Base-by-base conservation (phyloP, 2,113 vertebrate genomes). In the Takifugu flavidus region DNA sequence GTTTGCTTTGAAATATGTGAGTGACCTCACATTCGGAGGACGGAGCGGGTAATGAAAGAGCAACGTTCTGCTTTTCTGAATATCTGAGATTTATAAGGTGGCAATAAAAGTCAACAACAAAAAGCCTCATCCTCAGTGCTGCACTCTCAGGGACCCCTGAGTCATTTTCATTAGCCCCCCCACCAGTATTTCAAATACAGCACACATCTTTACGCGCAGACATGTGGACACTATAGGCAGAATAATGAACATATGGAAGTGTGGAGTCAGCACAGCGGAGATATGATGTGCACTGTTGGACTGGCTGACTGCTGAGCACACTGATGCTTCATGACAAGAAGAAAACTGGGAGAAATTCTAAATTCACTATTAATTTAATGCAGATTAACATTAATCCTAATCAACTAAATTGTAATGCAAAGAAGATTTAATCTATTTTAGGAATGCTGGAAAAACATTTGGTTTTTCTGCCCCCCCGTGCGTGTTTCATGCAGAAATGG, bases 111-210 rank as follows among this genome's bases (percentile, higher is more conserved):
- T 76, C 72, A 84, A 82, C 83, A 81, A 89, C 78, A 82, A 83
- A 72, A 45, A 47, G 2, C 46, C 65, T 67, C 56, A 69, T 51
- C 74, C 75, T 70, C 68, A 42, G 60, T 83, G 64, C 73, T 67
- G 67, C 71, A 83, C 52, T 55, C 66, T 73, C 82, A 79, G 77
- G 82, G 78, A 84, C 82, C 67, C 77, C 73, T 27, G 66, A 77
- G 80, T 86, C 83, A 84, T 87, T 87, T 86, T 89, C 84, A 89
- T 89, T 88, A 82, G 85, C 79, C 71, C 55, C 46, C 4, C 72
- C 70, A 75, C 83, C 87, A 89, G 89, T 86, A 88, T 88, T 90
- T 84, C 69, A 83, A 71, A 73, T 84, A 87, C 84, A 61, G 49
- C 78, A 83, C 86, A 79, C 70, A 78, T 75, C 76, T 53, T 67